These are phyloP conservation scores for Heliopora coerulea DNA, from an alignment of 92 coral and sea anemone genomes.

Conservation along the genomic window DNA sequence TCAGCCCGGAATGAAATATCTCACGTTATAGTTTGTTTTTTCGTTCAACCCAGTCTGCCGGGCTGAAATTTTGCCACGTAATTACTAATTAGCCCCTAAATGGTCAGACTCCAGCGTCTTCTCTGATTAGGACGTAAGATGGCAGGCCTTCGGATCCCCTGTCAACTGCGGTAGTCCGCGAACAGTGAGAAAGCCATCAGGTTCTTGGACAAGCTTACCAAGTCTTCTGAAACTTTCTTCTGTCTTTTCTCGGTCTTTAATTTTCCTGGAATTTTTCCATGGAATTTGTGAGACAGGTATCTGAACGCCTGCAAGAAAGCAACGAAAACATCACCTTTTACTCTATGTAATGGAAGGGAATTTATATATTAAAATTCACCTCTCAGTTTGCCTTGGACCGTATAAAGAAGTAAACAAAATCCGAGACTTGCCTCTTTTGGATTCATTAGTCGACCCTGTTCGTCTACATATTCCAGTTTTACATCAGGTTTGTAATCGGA, in stretches of 20 bases:
- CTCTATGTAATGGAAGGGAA: too few relatives aligned
- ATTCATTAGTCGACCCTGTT: conserved; percentile 72
- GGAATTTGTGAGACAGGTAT: conserved; percentile 90
- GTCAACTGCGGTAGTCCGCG: too few relatives aligned
- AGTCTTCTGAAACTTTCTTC: conserved; percentile 81
- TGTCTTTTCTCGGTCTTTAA: conserved; percentile 87
- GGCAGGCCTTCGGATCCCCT: too few relatives aligned
- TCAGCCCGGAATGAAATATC: too few relatives aligned
- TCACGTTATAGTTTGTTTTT: too few relatives aligned
- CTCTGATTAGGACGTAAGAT: too few relatives aligned
- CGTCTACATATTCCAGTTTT: conserved; percentile 89
- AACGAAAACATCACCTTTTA: not conserved
- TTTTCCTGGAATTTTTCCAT: conserved; percentile 89
- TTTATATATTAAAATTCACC: too few relatives aligned
- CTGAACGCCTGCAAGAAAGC: conserved; percentile 75
- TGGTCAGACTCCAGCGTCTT: too few relatives aligned
- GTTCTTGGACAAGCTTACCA: conserved; percentile 56
- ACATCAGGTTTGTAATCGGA: conserved; percentile 85
- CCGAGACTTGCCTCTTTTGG: conserved; percentile 74
- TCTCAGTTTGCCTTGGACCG: not conserved
- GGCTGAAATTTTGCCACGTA: too few relatives aligned
- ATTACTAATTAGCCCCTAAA: too few relatives aligned
- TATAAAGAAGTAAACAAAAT: not conserved
- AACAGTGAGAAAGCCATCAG: not conserved
- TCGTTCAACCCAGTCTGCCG: too few relatives aligned